These are phyloP conservation scores for Cebus imitator DNA, from an alignment of 2,113 vertebrate genomes.

Conservation along the genomic window DNA sequence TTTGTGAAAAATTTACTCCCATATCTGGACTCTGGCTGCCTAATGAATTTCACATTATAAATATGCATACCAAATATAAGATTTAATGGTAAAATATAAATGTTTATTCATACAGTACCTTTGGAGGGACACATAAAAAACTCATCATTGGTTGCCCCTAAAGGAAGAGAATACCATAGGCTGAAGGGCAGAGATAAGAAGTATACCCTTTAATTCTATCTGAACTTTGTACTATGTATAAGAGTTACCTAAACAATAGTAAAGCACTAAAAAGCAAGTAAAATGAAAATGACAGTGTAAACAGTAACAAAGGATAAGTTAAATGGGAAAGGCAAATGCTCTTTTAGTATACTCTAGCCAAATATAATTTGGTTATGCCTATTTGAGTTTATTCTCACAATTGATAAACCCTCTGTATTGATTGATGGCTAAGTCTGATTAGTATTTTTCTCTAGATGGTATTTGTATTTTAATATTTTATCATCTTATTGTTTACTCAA, in stretches of 20 bases:
- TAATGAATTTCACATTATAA: neutral
- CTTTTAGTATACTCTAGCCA: neutral
- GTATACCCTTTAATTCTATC: neutral
- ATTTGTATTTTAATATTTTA: constrained; percentile 6
- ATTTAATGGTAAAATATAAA: neutral
- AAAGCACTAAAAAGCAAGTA: constrained; percentile 2
- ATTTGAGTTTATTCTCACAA: neutral
- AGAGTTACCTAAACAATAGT: neutral
- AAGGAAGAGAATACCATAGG: neutral
- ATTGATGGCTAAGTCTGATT: neutral
- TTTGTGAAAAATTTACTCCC: neutral
- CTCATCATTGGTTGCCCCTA: neutral
- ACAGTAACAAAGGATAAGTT: neutral
- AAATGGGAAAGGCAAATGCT: neutral
- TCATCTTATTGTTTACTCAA: neutral
- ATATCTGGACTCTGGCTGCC: neutral
- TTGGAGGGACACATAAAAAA: neutral
- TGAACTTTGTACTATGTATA: neutral
- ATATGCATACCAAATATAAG: neutral
- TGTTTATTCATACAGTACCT: neutral
- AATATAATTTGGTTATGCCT: neutral
- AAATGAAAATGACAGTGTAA: neutral
- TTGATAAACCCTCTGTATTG: neutral
- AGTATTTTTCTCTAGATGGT: neutral
- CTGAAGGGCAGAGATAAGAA: neutral